These are phyloP conservation scores for Gila robusta DNA, from an alignment of 2,797 vertebrate genomes.

Conservation along the genomic window DNA sequence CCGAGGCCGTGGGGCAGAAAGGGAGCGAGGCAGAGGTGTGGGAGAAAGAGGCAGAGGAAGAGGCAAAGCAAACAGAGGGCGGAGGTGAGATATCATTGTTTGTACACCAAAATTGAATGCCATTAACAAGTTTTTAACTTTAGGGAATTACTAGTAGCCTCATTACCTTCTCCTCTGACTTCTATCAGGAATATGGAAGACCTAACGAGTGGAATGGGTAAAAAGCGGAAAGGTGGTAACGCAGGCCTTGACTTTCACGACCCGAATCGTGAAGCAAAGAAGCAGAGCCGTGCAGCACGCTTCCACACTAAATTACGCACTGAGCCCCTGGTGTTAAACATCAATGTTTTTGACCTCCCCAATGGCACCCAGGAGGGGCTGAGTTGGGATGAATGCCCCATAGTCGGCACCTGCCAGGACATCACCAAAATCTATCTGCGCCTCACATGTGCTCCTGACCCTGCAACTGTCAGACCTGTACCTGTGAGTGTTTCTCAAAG, in stretches of 20 bases:
- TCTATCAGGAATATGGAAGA: slow-evolving; percentile 79
- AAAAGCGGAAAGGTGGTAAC: slow-evolving; percentile 84
- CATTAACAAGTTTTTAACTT: background rate
- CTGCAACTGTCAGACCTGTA: slow-evolving; percentile 89
- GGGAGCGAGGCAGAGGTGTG: slow-evolving; percentile 79
- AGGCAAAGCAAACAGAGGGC: slow-evolving; percentile 86
- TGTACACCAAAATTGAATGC: background rate
- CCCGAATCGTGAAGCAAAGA: slow-evolving; percentile 91
- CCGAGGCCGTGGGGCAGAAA: slow-evolving; percentile 78
- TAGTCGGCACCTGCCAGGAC: slow-evolving; percentile 90
- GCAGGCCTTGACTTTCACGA: slow-evolving; percentile 89
- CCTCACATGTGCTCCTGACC: slow-evolving; percentile 91
- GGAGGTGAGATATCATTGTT: slow-evolving; percentile 74
- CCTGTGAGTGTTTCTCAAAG: slow-evolving; percentile 66
- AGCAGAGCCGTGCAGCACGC: slow-evolving; percentile 89
- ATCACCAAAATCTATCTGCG: slow-evolving; percentile 92
- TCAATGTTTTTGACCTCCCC: slow-evolving; percentile 79
- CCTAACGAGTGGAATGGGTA: slow-evolving; percentile 65
- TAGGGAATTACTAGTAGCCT: background rate
- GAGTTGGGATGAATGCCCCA: slow-evolving; percentile 93
- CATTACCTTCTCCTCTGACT: background rate
- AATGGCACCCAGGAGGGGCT: slow-evolving; percentile 81
- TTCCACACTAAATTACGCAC: slow-evolving; percentile 91
- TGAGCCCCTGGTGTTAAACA: slow-evolving; percentile 88
- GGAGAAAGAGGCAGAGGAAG: slow-evolving; percentile 87